Evolutionary conservation across 2,113 vertebrate genomes (phyloP).

Genomic region (Microcebus lehilahytsara): DNA sequence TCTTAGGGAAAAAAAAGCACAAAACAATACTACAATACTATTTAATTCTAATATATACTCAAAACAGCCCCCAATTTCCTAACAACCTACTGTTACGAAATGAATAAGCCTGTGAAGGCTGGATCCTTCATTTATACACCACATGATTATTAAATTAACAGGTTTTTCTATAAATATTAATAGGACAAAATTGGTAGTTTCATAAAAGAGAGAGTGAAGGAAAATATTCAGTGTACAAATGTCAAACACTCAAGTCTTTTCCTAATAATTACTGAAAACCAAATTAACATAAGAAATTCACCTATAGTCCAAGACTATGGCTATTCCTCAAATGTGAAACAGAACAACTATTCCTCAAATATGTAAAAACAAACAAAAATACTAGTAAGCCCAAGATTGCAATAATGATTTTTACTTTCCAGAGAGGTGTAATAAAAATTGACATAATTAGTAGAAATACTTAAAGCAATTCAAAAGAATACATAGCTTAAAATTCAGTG

Average conservation of each 20-base stretch:
- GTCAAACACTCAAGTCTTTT: conserved; percentile 22
- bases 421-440: not conserved
- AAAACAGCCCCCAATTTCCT: conserved; percentile 20
- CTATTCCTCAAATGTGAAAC: not conserved
- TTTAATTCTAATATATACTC: conserved; percentile 21
- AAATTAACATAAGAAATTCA: conserved; percentile 37
- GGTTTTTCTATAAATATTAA: not conserved
- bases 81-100: not conserved
- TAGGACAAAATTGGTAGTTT: conserved; percentile 20
- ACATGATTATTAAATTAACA: not conserved
- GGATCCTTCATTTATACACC: not conserved
- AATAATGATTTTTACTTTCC: conserved; percentile 9
- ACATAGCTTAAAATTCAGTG: not conserved
- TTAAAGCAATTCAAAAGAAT: conserved; percentile 51
- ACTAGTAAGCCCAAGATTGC: not conserved
- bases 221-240: conserved; percentile 40
- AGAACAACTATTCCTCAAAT: not conserved
- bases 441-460: conserved; percentile 38
- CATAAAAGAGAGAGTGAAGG: not conserved
- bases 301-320: not conserved
- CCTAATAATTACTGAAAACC: conserved; percentile 32
- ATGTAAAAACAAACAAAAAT: conserved; percentile 35
- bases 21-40: conserved; percentile 36
- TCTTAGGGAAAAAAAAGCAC: not conserved
- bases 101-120: not conserved